These are phyloP conservation scores for Xestia sexstrigata DNA, from an alignment of 2,888 invertebrate species.

Conservation along the genomic window DNA sequence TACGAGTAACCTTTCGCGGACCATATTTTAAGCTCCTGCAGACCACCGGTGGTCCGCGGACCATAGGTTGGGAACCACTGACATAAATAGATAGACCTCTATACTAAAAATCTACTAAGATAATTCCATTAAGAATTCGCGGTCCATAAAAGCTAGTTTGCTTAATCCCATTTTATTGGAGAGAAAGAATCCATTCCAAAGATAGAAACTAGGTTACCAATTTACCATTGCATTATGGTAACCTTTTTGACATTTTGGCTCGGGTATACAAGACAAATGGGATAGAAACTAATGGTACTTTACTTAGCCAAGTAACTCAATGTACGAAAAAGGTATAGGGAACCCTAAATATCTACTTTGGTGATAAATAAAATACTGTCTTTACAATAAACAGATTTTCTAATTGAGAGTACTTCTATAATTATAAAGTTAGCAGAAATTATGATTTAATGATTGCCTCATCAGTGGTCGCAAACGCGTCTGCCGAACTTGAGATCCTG, in stretches of 20 bases:
- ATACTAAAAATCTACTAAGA: neutral
- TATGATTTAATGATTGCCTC: neutral
- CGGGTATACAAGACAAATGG: neutral
- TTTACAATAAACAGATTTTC: neutral
- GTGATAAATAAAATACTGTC: neutral
- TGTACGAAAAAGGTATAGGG: neutral
- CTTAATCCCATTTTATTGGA: neutral
- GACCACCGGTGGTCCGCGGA: too few species aligned
- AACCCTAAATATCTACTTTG: neutral
- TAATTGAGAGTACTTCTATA: too few species aligned
- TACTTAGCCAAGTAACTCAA: neutral
- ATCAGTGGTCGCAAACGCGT: neutral
- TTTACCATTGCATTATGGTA: too few species aligned
- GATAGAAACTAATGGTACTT: neutral
- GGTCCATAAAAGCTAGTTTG: slow-evolving; percentile 2
- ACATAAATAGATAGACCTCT: too few species aligned
- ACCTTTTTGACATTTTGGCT: slow-evolving; percentile 12
- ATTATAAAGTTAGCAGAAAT: neutral
- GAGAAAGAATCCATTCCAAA: neutral
- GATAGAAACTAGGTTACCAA: slow-evolving; percentile 11
- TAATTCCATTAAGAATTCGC: neutral
- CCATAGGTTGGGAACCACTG: too few species aligned
- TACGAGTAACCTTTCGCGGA: too few species aligned
- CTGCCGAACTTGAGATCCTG: neutral
- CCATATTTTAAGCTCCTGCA: too few species aligned